Evolutionary conservation across 2,888 invertebrate genomes (phyloP).

Genomic region (Orthosia gracilis): DNA sequence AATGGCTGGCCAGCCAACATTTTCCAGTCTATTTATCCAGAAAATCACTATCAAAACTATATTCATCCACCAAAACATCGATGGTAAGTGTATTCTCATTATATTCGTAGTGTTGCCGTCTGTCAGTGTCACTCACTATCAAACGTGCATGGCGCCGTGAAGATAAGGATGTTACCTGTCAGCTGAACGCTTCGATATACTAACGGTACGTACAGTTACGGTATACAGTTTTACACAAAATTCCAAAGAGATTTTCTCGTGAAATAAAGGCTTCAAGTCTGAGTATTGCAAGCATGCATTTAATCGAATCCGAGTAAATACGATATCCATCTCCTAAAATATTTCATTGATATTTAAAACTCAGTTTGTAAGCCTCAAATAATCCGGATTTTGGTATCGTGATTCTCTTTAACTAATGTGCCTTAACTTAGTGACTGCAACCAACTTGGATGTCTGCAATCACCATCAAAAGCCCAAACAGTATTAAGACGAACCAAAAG

Average conservation of each 20-base stretch:
- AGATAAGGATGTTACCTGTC: conserved; percentile 71
- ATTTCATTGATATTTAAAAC: not conserved
- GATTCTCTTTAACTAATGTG: too few species aligned
- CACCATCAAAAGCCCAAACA: too few species aligned
- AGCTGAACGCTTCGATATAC: conserved; percentile 61
- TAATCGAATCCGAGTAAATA: not conserved
- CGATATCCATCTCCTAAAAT: not conserved
- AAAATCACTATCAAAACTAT: not conserved
- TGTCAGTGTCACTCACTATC: conserved; percentile 58
- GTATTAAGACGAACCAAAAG: too few species aligned
- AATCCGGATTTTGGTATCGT: too few species aligned
- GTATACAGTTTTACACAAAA: not conserved
- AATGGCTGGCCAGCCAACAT: too few species aligned
- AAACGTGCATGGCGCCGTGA: conserved; percentile 56
- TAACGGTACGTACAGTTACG: conserved; percentile 20
- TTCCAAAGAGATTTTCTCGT: not conserved
- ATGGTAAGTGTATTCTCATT: conserved; percentile 14
- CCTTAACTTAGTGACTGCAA: too few species aligned
- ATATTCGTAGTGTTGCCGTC: conserved; percentile 42
- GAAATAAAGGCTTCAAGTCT: not conserved
- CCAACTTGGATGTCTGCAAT: too few species aligned
- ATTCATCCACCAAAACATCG: not conserved
- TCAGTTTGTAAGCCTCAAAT: too few species aligned
- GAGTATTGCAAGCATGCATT: not conserved
- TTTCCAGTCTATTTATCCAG: too few species aligned